Evolutionary conservation across 2,888 invertebrate genomes (phyloP).

Genomic region (Lithophane leautieri): DNA sequence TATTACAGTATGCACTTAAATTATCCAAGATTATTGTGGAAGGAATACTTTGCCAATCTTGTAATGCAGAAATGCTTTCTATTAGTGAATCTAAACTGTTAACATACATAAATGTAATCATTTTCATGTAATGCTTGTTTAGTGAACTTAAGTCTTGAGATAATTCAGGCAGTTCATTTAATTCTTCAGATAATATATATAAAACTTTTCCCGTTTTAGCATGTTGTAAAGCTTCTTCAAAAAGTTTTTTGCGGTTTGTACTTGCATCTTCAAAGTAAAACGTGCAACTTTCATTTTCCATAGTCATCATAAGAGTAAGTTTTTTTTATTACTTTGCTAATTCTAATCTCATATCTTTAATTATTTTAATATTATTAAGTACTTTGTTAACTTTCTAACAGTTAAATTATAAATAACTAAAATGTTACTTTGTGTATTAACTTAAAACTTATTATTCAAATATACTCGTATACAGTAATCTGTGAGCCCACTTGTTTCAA

Average conservation of each 20-base stretch:
- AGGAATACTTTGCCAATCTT: slow-evolving; percentile 83
- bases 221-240: slow-evolving; percentile 78
- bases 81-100: slow-evolving; percentile 78
- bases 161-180: slow-evolving; percentile 83
- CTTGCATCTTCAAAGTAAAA: slow-evolving; percentile 75
- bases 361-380: not conserved
- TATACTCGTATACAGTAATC: too few species aligned
- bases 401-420: not conserved
- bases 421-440: not conserved
- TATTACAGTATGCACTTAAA: slow-evolving; percentile 77
- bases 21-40: slow-evolving; percentile 84
- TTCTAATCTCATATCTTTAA: not conserved
- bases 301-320: not conserved
- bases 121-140: slow-evolving; percentile 84
- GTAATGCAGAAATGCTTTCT: slow-evolving; percentile 80
- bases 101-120: slow-evolving; percentile 86
- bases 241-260: slow-evolving; percentile 80
- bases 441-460: too few species aligned
- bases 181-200: slow-evolving; percentile 81
- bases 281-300: slow-evolving; percentile 62
- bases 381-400: not conserved
- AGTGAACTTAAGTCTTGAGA: slow-evolving; percentile 80
- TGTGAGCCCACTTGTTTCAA: too few species aligned
- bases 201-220: slow-evolving; percentile 84
- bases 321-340: not conserved